phyloP scores from a whole-genome alignment of 2,888 invertebrate genomes.

The Philonicus albiceps region DNA sequence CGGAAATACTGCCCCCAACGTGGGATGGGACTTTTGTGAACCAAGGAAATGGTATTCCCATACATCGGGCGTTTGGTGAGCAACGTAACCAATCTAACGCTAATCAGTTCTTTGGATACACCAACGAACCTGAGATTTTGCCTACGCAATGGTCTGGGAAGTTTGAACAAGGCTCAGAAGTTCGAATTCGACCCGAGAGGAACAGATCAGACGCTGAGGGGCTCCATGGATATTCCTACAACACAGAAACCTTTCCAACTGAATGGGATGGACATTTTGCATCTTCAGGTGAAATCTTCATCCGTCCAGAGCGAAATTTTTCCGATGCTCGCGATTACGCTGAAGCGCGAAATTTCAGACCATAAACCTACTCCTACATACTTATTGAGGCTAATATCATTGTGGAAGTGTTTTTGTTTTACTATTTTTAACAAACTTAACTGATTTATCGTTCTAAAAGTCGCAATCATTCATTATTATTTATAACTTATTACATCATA shows the following conservation, averaged over 20 bases:
- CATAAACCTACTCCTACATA: not conserved
- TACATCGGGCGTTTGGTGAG: conserved; percentile 52
- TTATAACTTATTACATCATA: not conserved
- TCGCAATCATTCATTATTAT: not conserved
- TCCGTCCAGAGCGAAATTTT: conserved; percentile 55
- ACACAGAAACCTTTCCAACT: conserved; percentile 59
- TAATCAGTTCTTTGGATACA: conserved; percentile 60
- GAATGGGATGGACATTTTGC: conserved; percentile 61
- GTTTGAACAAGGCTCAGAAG: conserved; percentile 55
- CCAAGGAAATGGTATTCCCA: conserved; percentile 21
- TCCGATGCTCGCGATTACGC: conserved; percentile 59
- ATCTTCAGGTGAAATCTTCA: conserved; percentile 52
- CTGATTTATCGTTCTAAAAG: not conserved
- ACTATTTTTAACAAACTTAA: not conserved
- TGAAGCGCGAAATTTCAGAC: not conserved
- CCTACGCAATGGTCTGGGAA: conserved; percentile 62
- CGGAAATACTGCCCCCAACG: conserved; percentile 57
- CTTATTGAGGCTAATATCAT: not conserved
- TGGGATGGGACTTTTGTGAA: conserved; percentile 61
- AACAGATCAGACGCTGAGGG: conserved; percentile 59
- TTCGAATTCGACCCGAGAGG: conserved; percentile 51
- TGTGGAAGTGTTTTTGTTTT: not conserved
- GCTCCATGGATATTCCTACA: conserved; percentile 58
- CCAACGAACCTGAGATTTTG: conserved; percentile 57
- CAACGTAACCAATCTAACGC: conserved; percentile 59